Percentiles rank a stretch among this genome's conserved stretches.
phyloP scores from a whole-genome alignment of 2,888 invertebrate species.

The Allygus modestus region DNA sequence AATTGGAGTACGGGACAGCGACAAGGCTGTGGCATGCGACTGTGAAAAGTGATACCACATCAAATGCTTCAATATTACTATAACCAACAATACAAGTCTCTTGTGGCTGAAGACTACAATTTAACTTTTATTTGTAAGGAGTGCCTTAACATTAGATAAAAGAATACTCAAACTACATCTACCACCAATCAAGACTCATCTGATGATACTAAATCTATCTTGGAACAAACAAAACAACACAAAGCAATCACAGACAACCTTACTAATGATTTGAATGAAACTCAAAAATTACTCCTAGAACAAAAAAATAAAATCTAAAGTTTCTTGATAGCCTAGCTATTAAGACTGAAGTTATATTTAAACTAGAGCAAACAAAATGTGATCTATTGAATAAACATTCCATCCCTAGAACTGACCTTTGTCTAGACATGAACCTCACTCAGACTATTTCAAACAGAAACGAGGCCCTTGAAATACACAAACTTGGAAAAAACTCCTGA shows the following conservation, averaged over 20 bases:
- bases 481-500: too few relatives aligned
- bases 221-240: neutral
- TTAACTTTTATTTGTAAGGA: constrained; percentile 6
- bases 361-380: too few relatives aligned
- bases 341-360: neutral
- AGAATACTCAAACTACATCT: neutral
- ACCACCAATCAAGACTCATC: neutral
- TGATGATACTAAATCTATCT: neutral
- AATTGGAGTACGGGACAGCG: too few relatives aligned
- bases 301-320: neutral
- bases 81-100: neutral
- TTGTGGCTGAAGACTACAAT: neutral
- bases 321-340: neutral
- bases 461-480: too few relatives aligned
- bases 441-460: too few relatives aligned
- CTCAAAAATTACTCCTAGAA: neutral
- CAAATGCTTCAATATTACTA: neutral
- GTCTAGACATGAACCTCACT: too few relatives aligned
- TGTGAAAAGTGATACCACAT: constrained; percentile 21
- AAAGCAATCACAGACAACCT: neutral
- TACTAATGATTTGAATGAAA: neutral
- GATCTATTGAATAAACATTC: too few relatives aligned
- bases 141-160: neutral
- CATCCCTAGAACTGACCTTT: too few relatives aligned
- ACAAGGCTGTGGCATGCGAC: constrained; percentile 28